Percentiles rank a stretch among this genome's conserved stretches.
Conservation (phyloP, 2,888 invertebrate genomes). For the Cryptocephalus primarius region DNA sequence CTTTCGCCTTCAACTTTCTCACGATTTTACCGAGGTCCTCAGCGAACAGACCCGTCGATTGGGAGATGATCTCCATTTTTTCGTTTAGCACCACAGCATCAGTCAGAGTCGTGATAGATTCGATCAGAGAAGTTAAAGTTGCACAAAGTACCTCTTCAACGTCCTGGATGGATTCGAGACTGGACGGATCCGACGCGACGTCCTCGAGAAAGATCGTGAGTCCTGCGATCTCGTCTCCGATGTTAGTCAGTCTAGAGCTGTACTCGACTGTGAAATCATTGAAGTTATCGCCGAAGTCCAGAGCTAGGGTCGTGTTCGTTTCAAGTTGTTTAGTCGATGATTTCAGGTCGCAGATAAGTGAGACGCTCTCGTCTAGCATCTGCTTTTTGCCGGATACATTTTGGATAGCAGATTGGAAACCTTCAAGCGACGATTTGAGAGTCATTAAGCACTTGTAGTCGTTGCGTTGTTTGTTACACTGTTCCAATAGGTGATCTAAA, state of each 20-base stretch:
- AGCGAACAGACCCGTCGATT: slow-evolving; percentile 14
- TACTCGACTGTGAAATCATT: slow-evolving; percentile 18
- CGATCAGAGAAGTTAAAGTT: slow-evolving; percentile 8
- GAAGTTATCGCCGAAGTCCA: slow-evolving; percentile 17
- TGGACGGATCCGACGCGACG: slow-evolving; percentile 7
- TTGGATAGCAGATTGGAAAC: slow-evolving; percentile 1
- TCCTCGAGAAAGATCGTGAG: slow-evolving; percentile 16
- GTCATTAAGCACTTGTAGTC: slow-evolving; percentile 13
- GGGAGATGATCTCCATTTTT: slow-evolving; percentile 21
- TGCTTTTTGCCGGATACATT: slow-evolving; percentile 2
- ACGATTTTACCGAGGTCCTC: slow-evolving; percentile 7
- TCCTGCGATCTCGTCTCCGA: slow-evolving; percentile 12
- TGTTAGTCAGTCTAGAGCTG: slow-evolving; percentile 11
- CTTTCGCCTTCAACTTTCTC: slow-evolving; percentile 6
- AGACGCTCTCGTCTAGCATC: slow-evolving; percentile 5
- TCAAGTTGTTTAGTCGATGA: slow-evolving; percentile 11
- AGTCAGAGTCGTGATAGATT: slow-evolving; percentile 4
- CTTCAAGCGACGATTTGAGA: slow-evolving; percentile 5
- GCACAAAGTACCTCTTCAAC: slow-evolving; percentile 10
- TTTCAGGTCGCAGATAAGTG: slow-evolving; percentile 8
- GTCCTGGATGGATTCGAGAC: slow-evolving; percentile 5
- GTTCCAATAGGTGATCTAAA: slow-evolving; percentile 7
- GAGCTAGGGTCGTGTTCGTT: slow-evolving; percentile 14
- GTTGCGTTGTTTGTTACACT: slow-evolving; percentile 17
- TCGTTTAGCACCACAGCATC: slow-evolving; percentile 17